Evolutionary conservation across 2,113 vertebrate genomes (phyloP), one percentile per base, ranked within the genome.

Genomic region (Oceanodroma tethys): DNA sequence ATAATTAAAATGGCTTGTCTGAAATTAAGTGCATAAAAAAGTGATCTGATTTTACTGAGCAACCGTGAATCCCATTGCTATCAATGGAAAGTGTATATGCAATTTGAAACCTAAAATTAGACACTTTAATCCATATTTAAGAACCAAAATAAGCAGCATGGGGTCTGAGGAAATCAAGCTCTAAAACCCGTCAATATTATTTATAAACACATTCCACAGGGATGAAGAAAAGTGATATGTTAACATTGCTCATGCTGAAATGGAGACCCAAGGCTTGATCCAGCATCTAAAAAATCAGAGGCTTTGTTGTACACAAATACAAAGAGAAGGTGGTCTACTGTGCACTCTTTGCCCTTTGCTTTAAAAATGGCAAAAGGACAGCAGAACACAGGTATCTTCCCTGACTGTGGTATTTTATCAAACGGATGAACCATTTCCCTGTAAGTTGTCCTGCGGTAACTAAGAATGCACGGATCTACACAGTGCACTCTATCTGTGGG

Each of bases 71-170:
- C 34, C 53, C 22, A 42, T 40, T 84, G 68, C 27, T 75, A 18
- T 81, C 60, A 79, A 63, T 7, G 83, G 52, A 40, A 92, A 74
- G 55, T 27, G 6, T 27, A 70, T 58, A 42, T 74, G n/a, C 50
- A 83, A 82, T 74, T 88, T 78, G 83, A 95, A 94, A 59, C 32
- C 67, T 83, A 45, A 86, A 92, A 88, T 88, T 67, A 93, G 72
- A 70, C 23, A 74, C 32, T 79, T 86, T n/a, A 88, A 90, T 86
- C 71, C n/a, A 36, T 55, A 83, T 78, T 62, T 90, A 80, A 88
- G 73, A 88, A 78, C 30, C 36, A 86, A 92, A 91, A 96, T 84
- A 95, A 90, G 38, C 83, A 94, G 52, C 63, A 29, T 47, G 63
- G 36, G 40, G 52, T 71, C 94, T 88, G 50, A 90, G 72, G 67